Base-by-base conservation (phyloP, 2,797 vertebrate genomes). In the Pseudocheirus occidentalis region DNA sequence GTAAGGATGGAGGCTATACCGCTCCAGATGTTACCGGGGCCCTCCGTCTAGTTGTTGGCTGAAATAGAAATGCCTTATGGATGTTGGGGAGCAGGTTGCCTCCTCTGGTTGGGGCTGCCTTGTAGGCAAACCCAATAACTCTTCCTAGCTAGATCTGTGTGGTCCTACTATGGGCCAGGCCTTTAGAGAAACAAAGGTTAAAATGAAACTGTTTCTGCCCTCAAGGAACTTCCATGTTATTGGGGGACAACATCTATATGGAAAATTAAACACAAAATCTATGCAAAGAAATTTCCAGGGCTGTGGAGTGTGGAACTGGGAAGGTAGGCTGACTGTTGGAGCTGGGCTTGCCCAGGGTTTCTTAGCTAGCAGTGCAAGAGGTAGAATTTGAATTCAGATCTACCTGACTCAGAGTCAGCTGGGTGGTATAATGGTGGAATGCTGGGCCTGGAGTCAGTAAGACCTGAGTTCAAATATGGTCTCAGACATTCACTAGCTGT, bases 31-130 rank as follows among this genome's bases (percentile, higher is more conserved):
- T 96, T 97, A 21, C 40, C 18, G 55, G 27, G 24, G 91, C 90
- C 95, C 95, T 95, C 94, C 90, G 95, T 95, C 96, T 97, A 97
- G 91, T 94, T 96, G 93, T 94, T 52, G 66, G 58, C 31, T 95
- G 96, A 97, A 96, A 93, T 96, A 94, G 0, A 12, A 62, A 57
- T 81, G 62, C 62, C 34, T n/a, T 10, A 7, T 81, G 66, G 66
- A 46, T 21, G 66, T 21, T 3, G 7, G n/a, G 4, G 66, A 81
- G 18, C 18, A 24, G n/a, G 13, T 13, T 66, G 62, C 16, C 31
- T n/a, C 12, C 62, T n/a, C 34, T n/a, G 34, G 34, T 4, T 66
- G 14, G 0, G 16, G 16, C 66, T 7, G 5, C 40, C 21, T 87
- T 50, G 40, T 21, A 9, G 6, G 21, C 73, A 46, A 87, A 87